Evolutionary conservation across 2,888 invertebrate species (phyloP).

Genomic region (Stenchaetothrips biformis): DNA sequence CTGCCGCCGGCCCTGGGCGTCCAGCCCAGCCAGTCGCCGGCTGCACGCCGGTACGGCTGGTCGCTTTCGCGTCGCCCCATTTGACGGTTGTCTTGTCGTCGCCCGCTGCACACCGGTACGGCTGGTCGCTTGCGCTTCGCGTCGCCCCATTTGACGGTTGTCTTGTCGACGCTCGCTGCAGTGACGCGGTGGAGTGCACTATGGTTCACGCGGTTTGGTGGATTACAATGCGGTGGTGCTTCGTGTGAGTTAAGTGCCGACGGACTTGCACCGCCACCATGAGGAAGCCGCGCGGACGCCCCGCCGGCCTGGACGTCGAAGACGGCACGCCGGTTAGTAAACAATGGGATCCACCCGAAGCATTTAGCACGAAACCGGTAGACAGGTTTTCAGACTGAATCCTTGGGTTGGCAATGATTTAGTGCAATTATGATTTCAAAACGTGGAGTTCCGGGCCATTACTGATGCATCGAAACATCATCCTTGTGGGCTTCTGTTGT

Average conservation of each 20-base stretch:
- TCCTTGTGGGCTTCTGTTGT: no score
- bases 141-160: background rate
- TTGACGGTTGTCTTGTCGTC: background rate
- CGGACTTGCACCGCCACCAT: background rate
- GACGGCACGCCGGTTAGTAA: constrained; percentile 3
- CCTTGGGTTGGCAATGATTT: no score
- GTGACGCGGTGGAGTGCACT: background rate
- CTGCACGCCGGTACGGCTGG: background rate
- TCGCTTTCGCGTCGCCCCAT: background rate
- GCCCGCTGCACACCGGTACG: no score
- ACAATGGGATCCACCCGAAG: no score
- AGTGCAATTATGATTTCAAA: no score
- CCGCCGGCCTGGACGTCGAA: constrained; percentile 12
- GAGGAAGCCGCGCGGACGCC: constrained; percentile 12
- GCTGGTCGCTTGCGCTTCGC: no score
- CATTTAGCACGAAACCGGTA: no score
- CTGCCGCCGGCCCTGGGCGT: background rate
- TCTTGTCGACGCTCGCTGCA: background rate
- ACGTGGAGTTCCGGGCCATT: no score
- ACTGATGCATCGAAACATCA: no score
- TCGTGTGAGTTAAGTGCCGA: background rate
- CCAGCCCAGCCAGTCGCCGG: background rate
- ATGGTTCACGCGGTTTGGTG: no score
- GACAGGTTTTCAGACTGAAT: no score
- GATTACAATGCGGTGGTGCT: background rate